Conservation (phyloP, 2,113 vertebrate species). For the Physeter macrocephalus region DNA sequence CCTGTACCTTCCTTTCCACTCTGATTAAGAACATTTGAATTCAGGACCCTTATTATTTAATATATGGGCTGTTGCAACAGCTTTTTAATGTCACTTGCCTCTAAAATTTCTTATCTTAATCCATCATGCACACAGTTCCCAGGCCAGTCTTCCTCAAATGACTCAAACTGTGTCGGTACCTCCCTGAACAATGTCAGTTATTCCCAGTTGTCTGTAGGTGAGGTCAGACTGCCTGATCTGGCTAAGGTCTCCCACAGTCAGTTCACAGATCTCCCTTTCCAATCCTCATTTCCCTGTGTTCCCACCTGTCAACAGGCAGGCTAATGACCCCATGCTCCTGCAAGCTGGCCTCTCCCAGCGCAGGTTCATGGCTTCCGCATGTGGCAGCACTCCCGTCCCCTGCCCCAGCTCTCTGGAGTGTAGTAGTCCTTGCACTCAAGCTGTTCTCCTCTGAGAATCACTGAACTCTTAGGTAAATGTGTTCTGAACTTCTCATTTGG, state of each 20-base stretch:
- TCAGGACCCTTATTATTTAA: background rate
- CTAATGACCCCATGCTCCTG: no score
- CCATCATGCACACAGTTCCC: background rate
- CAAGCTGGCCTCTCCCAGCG: background rate
- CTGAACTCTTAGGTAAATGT: background rate
- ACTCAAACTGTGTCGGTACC: background rate
- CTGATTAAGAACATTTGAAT: background rate
- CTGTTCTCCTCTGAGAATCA: background rate
- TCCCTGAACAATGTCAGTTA: background rate
- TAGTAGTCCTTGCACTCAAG: background rate
- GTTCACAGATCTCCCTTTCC: background rate
- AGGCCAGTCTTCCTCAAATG: background rate
- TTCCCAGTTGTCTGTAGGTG: background rate
- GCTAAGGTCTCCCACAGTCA: background rate
- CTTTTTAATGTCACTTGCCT: background rate
- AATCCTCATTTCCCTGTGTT: background rate
- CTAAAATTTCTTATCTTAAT: background rate
- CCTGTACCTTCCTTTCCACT: background rate
- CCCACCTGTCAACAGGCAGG: background rate
- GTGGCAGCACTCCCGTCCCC: no score
- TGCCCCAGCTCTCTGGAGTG: background rate
- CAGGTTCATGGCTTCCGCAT: background rate
- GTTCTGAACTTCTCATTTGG: background rate
- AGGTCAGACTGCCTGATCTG: background rate
- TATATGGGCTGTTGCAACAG: background rate